Percentiles rank a stretch among this genome's conserved stretches.
Evolutionary conservation across 2,888 invertebrate genomes (phyloP).

Genomic region (Lissonota sp.): DNA sequence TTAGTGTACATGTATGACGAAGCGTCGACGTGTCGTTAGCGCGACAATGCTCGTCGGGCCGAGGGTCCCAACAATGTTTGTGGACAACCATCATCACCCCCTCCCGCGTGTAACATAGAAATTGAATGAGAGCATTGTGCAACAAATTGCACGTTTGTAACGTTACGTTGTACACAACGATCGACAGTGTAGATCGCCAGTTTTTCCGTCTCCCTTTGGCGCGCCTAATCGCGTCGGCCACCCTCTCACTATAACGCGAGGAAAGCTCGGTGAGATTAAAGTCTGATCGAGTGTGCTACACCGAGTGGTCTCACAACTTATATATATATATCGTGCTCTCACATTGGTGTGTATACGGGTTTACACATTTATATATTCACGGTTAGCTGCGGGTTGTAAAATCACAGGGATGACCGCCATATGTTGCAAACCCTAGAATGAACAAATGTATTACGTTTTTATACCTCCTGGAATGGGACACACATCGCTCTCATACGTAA

Average conservation of each 20-base stretch:
- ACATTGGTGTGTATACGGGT: constrained; percentile 11
- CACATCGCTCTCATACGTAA: too few species aligned
- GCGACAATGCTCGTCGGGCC: constrained; percentile 68
- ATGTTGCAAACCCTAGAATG: constrained; percentile 67
- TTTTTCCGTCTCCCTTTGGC: constrained; percentile 52
- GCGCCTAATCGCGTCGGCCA: constrained; percentile 41
- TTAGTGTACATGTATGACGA: constrained; percentile 46
- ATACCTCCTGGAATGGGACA: too few species aligned
- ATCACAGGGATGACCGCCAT: constrained; percentile 77
- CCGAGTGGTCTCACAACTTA: constrained; percentile 33
- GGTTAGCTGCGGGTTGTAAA: constrained; percentile 65
- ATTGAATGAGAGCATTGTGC: constrained; percentile 67
- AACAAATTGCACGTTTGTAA: constrained; percentile 75
- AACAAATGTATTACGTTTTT: not conserved
- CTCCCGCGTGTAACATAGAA: constrained; percentile 50
- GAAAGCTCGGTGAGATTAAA: constrained; percentile 68
- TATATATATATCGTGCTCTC: constrained; percentile 27
- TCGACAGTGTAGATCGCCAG: constrained; percentile 29
- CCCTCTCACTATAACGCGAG: constrained; percentile 13
- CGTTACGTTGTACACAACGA: constrained; percentile 61
- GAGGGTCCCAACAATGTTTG: constrained; percentile 41
- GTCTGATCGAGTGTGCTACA: constrained; percentile 53
- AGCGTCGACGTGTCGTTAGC: constrained; percentile 73
- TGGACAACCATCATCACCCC: constrained; percentile 49
- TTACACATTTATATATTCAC: constrained; percentile 7